A percentile compares a stretch with the other conserved stretches of the same genome.
These are phyloP conservation scores for Papilio machaon DNA, from an alignment of 1,140 invertebrate species.

Conservation along the genomic window DNA sequence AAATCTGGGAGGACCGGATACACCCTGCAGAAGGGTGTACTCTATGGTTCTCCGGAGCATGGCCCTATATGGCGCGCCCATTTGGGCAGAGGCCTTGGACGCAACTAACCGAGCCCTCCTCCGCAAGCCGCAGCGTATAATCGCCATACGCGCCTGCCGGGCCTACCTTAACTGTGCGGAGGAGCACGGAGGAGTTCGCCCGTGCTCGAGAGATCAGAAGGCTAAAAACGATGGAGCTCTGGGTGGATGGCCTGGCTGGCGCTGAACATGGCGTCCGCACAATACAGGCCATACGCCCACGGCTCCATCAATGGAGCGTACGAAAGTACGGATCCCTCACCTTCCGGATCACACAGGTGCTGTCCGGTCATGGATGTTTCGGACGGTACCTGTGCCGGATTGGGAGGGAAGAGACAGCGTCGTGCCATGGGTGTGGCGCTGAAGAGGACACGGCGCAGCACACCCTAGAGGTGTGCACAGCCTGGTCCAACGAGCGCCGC, in stretches of 20 bases:
- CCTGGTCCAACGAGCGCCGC: neutral
- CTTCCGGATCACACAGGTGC: too few relatives aligned
- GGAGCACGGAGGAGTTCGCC: neutral
- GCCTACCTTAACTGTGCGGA: too few relatives aligned
- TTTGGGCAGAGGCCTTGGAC: constrained; percentile 8
- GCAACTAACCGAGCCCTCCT: constrained; percentile 14
- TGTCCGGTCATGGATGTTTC: too few relatives aligned
- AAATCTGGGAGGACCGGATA: neutral
- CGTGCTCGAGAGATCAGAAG: too few relatives aligned
- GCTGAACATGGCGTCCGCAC: too few relatives aligned
- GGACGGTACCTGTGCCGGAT: neutral
- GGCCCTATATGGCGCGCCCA: constrained; percentile 30
- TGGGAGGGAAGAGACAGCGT: neutral
- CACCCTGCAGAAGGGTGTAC: constrained; percentile 1
- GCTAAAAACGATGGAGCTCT: too few relatives aligned
- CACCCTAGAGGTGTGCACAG: neutral
- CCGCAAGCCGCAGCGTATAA: neutral
- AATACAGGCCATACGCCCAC: too few relatives aligned
- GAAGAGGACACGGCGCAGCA: neutral
- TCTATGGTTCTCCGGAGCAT: constrained; percentile 18
- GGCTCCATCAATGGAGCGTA: too few relatives aligned
- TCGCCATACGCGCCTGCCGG: neutral
- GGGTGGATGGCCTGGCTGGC: neutral
- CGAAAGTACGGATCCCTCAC: too few relatives aligned
- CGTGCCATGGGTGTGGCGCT: neutral